Evolutionary conservation across 2,797 vertebrate species (phyloP), one percentile per base, ranked within the genome.

Genomic region (Propithecus perrieri): DNA sequence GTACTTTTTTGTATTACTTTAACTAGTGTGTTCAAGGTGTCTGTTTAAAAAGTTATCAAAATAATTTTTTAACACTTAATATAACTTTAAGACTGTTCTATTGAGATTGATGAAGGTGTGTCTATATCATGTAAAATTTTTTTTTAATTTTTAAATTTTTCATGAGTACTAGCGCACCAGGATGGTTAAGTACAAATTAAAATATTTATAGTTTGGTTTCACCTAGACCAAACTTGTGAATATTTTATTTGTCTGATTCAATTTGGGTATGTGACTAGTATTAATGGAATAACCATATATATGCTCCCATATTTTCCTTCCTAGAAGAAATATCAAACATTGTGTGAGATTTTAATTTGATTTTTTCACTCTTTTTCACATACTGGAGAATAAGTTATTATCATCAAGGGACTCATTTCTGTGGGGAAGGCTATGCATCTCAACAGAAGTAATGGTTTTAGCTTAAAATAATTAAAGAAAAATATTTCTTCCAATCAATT

Each of bases 161-260:
- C 50, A 53, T 53, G 50, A 20, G 50, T 53, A 53, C 50, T 53
- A 53, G 50, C 1, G 7, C 50, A 53, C 5, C 50, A 20, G 17
- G 17, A 18, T 53, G 50, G 50, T 53, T 53, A 83, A 85, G 33
- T 1, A 41, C 55, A 33, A 48, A 84, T 80, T 20, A 84, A 93
- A 79, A 81, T 75, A 90, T 46, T 24, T 72, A 88, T 30, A 28
- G 13, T 67, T 95, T 79, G 55, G 18, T 50, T 78, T 86, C 92
- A 78, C 65, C 35, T 69, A 90, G 15, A 83, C 13, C 43, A 46
- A 65, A 61, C 38, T 81, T 92, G 7, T 53, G 33, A 74, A 84
- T 55, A 84, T 69, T 84, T 86, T 53, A 59, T 67, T 94, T 90
- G 86, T 92, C 80, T 89, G 43, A 86, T 83, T 93, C 93, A 86